Conservation (phyloP, 2,797 vertebrate genomes). For the Hemitrygon akajei region DNA sequence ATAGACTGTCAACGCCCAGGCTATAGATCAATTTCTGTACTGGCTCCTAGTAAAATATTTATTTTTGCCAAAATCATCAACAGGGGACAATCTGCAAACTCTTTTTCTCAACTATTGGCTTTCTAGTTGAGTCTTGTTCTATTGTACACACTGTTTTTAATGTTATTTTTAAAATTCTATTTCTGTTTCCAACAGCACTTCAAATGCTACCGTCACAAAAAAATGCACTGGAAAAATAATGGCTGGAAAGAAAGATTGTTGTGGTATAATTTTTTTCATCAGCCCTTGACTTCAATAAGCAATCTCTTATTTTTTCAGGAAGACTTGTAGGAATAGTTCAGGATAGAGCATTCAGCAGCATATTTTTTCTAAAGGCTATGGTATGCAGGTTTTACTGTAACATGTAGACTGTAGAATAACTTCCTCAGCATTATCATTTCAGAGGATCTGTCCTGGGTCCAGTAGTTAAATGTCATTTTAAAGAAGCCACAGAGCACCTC, state of each 20-base stretch:
- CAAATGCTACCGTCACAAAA: neutral
- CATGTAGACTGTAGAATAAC: neutral
- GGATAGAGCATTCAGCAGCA: neutral
- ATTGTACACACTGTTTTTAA: neutral
- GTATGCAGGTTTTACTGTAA: neutral
- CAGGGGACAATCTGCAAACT: neutral
- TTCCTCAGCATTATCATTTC: too few relatives aligned
- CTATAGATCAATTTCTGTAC: neutral
- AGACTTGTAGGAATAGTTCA: neutral
- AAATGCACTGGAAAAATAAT: neutral
- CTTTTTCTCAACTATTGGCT: neutral
- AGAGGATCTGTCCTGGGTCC: too few relatives aligned
- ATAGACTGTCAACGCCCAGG: neutral
- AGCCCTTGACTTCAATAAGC: neutral
- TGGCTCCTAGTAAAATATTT: neutral
- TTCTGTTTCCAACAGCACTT: neutral
- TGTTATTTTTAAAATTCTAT: slow-evolving; percentile 9
- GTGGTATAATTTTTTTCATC: neutral
- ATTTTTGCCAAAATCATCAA: neutral
- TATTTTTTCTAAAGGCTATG: neutral
- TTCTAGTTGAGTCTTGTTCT: neutral
- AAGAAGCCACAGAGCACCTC: too few relatives aligned
- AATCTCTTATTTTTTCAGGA: neutral
- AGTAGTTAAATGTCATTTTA: too few relatives aligned
- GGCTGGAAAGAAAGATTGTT: neutral